Evolutionary conservation across 2,888 invertebrate species (phyloP).

Genomic region (Caenorhabditis sulstoni): DNA sequence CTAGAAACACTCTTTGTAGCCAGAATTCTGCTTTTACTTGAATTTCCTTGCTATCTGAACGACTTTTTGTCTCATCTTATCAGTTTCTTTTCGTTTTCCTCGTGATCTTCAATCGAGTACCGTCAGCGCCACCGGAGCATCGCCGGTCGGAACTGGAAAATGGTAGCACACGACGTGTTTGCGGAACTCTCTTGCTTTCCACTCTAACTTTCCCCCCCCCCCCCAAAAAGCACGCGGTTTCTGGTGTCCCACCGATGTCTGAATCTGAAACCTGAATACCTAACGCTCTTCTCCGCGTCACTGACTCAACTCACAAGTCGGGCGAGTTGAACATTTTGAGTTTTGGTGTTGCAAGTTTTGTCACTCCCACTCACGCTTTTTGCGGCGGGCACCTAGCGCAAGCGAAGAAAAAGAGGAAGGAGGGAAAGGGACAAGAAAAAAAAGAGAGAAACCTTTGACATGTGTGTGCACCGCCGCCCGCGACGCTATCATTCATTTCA

Average conservation of each 20-base stretch:
- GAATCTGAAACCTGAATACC: slow-evolving; percentile 37
- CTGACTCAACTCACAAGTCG: too few relatives aligned
- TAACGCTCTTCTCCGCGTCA: too few relatives aligned
- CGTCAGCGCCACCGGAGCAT: too few relatives aligned
- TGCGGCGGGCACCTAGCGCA: background rate
- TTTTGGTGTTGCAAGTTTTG: slow-evolving; percentile 5
- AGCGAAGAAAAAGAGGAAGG: background rate
- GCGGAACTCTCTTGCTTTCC: background rate
- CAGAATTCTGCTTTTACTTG: background rate
- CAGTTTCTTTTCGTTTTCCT: too few relatives aligned
- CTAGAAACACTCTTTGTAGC: slow-evolving; percentile 10
- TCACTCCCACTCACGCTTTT: background rate
- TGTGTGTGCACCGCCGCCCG: slow-evolving; percentile 20
- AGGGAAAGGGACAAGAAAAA: background rate
- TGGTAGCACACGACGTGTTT: too few relatives aligned
- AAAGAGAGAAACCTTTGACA: slow-evolving; percentile 28
- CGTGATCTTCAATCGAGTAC: too few relatives aligned
- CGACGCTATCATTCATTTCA: slow-evolving; percentile 56
- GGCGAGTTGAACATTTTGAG: slow-evolving; percentile 18
- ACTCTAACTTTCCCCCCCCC: background rate
- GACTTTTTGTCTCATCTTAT: too few relatives aligned
- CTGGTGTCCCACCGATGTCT: slow-evolving; percentile 12
- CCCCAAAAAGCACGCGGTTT: slow-evolving; percentile 24
- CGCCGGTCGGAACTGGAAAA: too few relatives aligned
- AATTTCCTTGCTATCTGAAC: background rate